Conservation (phyloP, 1,140 invertebrate species). For the Neotoxoptera formosana region DNA sequence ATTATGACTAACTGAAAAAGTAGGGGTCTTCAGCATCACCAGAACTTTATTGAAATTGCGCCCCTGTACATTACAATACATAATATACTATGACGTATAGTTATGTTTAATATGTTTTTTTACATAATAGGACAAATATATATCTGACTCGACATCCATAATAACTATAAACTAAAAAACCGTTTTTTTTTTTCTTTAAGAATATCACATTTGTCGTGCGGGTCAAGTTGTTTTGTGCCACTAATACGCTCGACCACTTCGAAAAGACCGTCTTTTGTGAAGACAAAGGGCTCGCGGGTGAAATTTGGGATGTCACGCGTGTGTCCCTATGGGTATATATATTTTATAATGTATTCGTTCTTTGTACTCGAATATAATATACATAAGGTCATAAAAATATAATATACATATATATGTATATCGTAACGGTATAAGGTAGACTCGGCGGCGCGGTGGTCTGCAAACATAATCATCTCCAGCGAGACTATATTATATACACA, state of each 20-base stretch:
- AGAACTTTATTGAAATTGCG: background rate
- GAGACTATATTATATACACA: conserved; percentile 7
- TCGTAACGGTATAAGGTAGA: background rate
- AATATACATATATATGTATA: background rate
- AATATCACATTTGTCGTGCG: background rate
- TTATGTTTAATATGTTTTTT: background rate
- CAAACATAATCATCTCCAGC: conserved; percentile 24
- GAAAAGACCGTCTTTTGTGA: conserved; percentile 8
- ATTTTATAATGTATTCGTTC: background rate
- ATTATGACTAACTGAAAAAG: background rate
- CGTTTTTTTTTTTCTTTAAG: background rate
- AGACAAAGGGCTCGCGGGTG: background rate
- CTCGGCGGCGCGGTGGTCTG: background rate
- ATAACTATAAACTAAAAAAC: background rate
- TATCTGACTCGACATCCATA: background rate
- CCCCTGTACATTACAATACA: background rate
- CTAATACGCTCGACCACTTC: background rate
- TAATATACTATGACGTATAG: background rate
- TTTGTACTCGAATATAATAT: background rate
- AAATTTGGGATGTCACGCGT: background rate
- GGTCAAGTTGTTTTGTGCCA: background rate
- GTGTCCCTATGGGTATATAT: background rate
- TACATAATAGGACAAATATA: background rate
- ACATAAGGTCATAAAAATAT: background rate
- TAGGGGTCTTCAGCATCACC: background rate